Base-by-base conservation (phyloP, 2,888 invertebrate genomes). In the Petrophora chlorosata region DNA sequence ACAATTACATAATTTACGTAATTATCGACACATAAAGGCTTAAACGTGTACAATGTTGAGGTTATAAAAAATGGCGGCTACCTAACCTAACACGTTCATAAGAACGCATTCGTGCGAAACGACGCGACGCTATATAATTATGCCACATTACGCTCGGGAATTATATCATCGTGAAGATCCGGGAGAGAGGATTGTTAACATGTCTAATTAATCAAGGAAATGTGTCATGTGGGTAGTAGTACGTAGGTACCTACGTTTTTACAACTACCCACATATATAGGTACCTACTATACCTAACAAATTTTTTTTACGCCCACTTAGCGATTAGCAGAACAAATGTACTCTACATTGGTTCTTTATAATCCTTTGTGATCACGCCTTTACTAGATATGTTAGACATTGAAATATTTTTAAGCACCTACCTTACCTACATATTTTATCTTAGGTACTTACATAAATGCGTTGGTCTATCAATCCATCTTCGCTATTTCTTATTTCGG, bases 51-150 rank as follows among this genome's bases (percentile, higher is more conserved):
- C 43, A 36, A 40, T 46, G 45, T 35, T 29, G 32, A 36, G 40
- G 40, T 28, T 40, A 8, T 32, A 48, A 44, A 51, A 60, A 57
- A 60, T 56, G 12, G 42, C 26, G 32, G 23, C 41, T 22, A 28
- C 35, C 47, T 34, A 41, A 47, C 17, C 28, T 41, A 44, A 43
- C 48, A 51, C 55, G 49, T 40, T 53, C 51, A 23, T 28, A 53
- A 33, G 59, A 52, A 65, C 40, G 55, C 72, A 60, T 64, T 74
- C 75, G 76, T 76, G 76, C 73, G 70, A 52, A 60, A 65, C 75
- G 71, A 65, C 67, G 55, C 53, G 58, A 48, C 41, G 39, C 43
- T 61, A 45, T 61, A 58, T 67, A 53, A 57, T 53, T 64, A 47
- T n/a, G 12, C 23, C 42, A 40, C 35, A 40, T 38, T 44, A 47